Evolutionary conservation across 2,113 vertebrate species (phyloP).

Genomic region (Lanius collurio): DNA sequence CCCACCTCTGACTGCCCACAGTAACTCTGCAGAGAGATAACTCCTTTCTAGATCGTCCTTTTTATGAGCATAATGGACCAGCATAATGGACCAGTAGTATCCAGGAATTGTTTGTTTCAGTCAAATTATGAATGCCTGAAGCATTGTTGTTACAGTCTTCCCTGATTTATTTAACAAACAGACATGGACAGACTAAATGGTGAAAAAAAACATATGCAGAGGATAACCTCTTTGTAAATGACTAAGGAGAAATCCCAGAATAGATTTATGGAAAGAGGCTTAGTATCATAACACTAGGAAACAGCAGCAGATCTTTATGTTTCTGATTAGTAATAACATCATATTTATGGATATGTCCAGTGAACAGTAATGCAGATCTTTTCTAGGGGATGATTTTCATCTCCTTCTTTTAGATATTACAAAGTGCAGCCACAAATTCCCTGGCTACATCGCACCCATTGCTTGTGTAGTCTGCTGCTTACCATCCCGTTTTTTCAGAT

Average conservation of each 20-base stretch:
- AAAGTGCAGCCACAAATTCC: neutral
- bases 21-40: neutral
- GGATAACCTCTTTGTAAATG: neutral
- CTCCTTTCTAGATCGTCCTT: neutral
- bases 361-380: neutral
- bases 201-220: neutral
- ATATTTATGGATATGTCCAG: neutral
- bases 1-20: neutral
- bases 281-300: neutral
- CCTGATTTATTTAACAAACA: slow-evolving; percentile 34
- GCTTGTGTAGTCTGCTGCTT: neutral
- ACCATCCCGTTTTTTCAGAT: neutral
- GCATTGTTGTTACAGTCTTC: neutral
- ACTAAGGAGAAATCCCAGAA: slow-evolving; percentile 15
- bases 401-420: neutral
- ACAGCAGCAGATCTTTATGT: neutral
- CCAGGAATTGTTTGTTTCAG: slow-evolving; percentile 8
- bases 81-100: neutral
- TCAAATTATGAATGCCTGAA: slow-evolving; percentile 9
- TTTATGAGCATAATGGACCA: slow-evolving; percentile 2
- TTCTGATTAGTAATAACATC: neutral
- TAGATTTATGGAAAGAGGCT: slow-evolving; percentile 17
- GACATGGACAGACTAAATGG: neutral
- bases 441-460: neutral
- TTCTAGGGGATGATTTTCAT: neutral